Conservation (phyloP, 2,797 vertebrate species). For the Anableps anableps region DNA sequence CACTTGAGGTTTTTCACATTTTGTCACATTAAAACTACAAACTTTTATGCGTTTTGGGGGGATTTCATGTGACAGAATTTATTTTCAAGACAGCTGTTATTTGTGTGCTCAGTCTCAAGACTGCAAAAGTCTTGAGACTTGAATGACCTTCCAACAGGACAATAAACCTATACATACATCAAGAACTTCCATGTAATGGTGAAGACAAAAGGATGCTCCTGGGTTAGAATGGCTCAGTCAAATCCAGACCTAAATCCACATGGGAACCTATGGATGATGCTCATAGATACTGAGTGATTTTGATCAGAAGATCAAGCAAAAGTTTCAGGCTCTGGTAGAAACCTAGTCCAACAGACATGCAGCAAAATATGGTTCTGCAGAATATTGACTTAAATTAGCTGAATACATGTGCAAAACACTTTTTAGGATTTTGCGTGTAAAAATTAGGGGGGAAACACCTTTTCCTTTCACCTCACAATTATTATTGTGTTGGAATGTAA, state of each 20-base stretch:
- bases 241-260: too few species aligned
- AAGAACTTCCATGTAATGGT: too few species aligned
- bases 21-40: background rate
- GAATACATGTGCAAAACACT: background rate
- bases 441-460: background rate
- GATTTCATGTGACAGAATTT: background rate
- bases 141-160: background rate
- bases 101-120: too few species aligned
- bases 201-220: too few species aligned
- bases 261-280: background rate
- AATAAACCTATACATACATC: background rate
- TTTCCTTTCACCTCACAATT: background rate
- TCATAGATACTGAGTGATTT: background rate
- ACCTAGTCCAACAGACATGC: background rate
- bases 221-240: too few species aligned
- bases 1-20: background rate
- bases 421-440: background rate
- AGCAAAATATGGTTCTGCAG: background rate
- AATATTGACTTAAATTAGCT: background rate
- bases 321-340: background rate
- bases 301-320: background rate
- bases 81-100: background rate
- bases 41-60: background rate
- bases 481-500: background rate
- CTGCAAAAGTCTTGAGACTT: too few species aligned